phyloP scores from a whole-genome alignment of 2,113 vertebrate species.

The Silurus asotus region DNA sequence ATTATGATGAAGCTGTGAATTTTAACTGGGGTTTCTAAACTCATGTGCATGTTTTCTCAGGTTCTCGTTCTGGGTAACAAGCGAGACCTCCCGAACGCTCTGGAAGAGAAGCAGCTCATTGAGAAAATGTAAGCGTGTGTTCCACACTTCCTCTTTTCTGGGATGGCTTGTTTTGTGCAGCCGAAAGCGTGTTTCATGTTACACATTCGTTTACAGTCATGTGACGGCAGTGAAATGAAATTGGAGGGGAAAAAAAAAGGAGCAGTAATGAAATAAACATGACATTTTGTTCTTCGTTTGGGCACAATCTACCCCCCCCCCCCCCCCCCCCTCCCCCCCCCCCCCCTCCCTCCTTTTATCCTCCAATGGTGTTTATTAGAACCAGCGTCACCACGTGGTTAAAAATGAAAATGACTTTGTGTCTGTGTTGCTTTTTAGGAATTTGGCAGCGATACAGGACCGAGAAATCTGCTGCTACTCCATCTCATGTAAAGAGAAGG shows the following conservation, averaged over 20 bases:
- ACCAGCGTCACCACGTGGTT: background rate
- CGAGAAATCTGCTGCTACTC: constrained; percentile 84
- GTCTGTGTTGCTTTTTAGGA: constrained; percentile 63
- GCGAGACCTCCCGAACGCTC: constrained; percentile 80
- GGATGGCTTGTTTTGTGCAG: background rate
- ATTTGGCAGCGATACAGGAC: constrained; percentile 82
- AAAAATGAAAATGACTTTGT: background rate
- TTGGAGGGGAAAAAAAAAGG: background rate
- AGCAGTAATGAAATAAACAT: background rate
- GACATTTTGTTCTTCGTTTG: background rate
- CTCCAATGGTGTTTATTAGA: background rate
- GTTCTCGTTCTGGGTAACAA: constrained; percentile 89
- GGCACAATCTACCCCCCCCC: too few species aligned
- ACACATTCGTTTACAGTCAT: background rate
- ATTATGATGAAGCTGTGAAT: too few species aligned
- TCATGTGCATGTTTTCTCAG: constrained; percentile 57
- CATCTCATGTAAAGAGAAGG: constrained; percentile 84
- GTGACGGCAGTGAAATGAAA: background rate
- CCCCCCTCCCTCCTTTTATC: too few species aligned
- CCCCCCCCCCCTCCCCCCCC: too few species aligned
- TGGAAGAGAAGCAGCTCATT: constrained; percentile 91
- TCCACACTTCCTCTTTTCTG: background rate
- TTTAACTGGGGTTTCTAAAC: too few species aligned
- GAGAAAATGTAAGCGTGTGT: constrained; percentile 83
- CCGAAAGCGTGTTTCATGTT: background rate